Base-by-base conservation (phyloP, 30 jellyfish, hydroid and myxozoan species). In the Chrysaora quinquecirrha region DNA sequence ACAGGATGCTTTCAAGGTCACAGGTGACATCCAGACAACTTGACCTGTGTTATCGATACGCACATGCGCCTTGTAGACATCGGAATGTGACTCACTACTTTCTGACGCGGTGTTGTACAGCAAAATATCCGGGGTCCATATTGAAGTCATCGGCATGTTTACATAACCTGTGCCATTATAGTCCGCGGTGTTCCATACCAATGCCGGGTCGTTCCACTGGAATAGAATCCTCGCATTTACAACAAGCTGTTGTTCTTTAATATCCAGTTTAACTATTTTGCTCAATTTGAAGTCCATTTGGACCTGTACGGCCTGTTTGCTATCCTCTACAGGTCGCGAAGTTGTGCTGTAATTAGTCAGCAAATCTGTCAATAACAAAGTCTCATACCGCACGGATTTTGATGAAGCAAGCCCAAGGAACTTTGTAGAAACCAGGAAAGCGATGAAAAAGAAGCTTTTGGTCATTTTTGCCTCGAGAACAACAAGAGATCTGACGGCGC, bases 81-180 rank as follows among this genome's bases (percentile, higher is more conserved):
- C 96, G 11, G 78, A 23, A 25, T 48, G 76, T 2, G 86, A 47
- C 22, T 31, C 25, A 34, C 96, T 87, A 46, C 47, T 66, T 18
- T 78, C 96, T 3, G 50, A 19, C n/a, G 96, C 96, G 1, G 92
- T 79, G 83, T 87, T 87, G 76, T 78, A 71, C 74, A 87, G 72
- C 65, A 87, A 24, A 29, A 87, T 73, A 31, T 87, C 96, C 4
- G 96, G 96, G n/a, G 88, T 77, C 96, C 96, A 87, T 1, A 87
- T 80, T 29, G 28, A 63, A 29, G 73, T 62, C 67, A 30, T 54
- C n/a, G 88, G 93, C 1, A 73, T 73, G 19, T 25, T 73, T 19
- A 87, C 18, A 28, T 18, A 19, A 1, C 48, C 74, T n/a, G n/a
- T n/a, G 28, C 71, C 88, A 21, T 70, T 56, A 72, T 78, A 80